Evolutionary conservation across 2,888 invertebrate species (phyloP).

Genomic region (Drosophila dives): DNA sequence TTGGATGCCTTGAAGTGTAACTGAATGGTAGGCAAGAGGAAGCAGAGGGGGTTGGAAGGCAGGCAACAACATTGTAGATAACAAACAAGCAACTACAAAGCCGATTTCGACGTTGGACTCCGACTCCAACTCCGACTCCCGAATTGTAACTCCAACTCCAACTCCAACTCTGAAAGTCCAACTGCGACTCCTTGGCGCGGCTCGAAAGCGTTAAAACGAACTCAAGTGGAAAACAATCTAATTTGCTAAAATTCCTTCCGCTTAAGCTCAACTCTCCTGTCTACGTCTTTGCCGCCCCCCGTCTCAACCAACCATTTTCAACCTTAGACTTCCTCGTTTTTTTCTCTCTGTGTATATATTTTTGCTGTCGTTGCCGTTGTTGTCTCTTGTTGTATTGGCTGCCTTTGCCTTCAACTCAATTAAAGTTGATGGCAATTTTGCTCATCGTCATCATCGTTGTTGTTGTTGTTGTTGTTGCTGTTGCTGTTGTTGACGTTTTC

Average conservation of each 20-base stretch:
- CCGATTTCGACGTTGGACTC: conserved; percentile 15
- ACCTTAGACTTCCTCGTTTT: conserved; percentile 11
- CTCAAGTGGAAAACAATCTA: conserved; percentile 85
- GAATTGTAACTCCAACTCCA: not conserved
- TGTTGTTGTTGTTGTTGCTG: conserved; percentile 16
- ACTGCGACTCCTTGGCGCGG: conserved; percentile 45
- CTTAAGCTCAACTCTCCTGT: conserved; percentile 42
- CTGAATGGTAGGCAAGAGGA: conserved; percentile 5
- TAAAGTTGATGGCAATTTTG: conserved; percentile 78
- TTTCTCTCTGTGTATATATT: conserved; percentile 40
- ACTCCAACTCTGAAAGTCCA: conserved; percentile 33
- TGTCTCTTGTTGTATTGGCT: conserved; percentile 33
- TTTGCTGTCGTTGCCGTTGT: conserved; percentile 18
- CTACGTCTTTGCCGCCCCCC: not conserved
- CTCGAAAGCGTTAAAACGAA: conserved; percentile 79
- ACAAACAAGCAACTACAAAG: conserved; percentile 27
- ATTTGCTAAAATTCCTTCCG: conserved; percentile 82
- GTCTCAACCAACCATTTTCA: too few relatives aligned
- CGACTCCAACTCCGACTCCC: not conserved
- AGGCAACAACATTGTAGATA: conserved; percentile 22
- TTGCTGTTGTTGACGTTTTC: conserved; percentile 55
- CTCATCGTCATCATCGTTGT: conserved; percentile 33
- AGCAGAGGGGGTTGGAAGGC: not conserved
- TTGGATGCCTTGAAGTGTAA: conserved; percentile 34
- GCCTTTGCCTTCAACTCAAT: conserved; percentile 72